A percentile compares a stretch with the other conserved stretches of the same genome.
Evolutionary conservation across 2,113 vertebrate species (phyloP).

Genomic region (Anguilla rostrata): DNA sequence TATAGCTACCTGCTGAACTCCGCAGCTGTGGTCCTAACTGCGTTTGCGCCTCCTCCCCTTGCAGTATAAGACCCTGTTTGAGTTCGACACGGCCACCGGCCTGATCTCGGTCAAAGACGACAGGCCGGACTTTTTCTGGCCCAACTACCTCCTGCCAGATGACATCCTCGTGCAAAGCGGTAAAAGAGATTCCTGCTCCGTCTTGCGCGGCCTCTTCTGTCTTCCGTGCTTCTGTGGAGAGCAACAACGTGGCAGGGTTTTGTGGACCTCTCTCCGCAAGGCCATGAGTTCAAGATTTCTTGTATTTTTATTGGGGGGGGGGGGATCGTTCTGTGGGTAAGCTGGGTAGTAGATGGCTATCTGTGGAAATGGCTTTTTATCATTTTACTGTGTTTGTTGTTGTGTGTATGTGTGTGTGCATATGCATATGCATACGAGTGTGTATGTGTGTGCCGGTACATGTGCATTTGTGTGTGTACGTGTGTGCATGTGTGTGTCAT

Average conservation of each 20-base stretch:
- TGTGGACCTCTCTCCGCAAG: too few species aligned
- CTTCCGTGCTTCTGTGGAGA: background rate
- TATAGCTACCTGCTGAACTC: background rate
- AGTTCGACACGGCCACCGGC: slow-evolving; percentile 75
- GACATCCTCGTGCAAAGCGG: slow-evolving; percentile 56
- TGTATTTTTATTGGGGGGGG: too few species aligned
- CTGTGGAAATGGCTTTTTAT: too few species aligned
- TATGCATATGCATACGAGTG: background rate
- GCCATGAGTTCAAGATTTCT: too few species aligned
- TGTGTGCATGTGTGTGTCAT: background rate
- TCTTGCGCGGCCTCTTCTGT: background rate
- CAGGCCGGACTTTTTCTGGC: slow-evolving; percentile 75
- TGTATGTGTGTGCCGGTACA: too few species aligned
- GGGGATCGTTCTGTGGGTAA: too few species aligned
- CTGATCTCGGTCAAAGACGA: accelerated
- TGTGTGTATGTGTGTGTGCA: background rate
- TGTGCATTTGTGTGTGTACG: background rate
- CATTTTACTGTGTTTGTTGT: too few species aligned
- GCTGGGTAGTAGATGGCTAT: too few species aligned
- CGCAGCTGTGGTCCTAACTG: background rate
- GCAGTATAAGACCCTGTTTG: slow-evolving; percentile 76
- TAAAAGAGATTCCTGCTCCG: background rate
- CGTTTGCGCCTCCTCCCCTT: background rate
- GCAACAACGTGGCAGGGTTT: too few species aligned
- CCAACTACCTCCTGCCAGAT: slow-evolving; percentile 65